Conservation (phyloP, 2,888 invertebrate species). For the Celastrina argiolus region DNA sequence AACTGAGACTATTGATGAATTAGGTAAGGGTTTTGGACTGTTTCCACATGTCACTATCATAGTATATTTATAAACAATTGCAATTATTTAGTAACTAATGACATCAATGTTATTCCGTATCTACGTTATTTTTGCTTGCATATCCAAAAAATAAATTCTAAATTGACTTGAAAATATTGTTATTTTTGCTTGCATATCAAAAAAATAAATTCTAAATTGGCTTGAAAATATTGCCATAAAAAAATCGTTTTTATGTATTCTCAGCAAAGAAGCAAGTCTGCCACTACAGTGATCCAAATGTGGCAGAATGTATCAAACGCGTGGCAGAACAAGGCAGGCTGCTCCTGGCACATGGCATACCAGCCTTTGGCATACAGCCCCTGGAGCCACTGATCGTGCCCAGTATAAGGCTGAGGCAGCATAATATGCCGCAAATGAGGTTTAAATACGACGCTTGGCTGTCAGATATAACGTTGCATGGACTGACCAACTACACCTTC, state of each 20-base stretch:
- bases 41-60: too few species aligned
- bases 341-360: conserved; percentile 75
- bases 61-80: too few species aligned
- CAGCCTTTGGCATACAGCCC: conserved; percentile 76
- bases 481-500: conserved; percentile 71
- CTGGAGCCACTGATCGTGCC: conserved; percentile 79
- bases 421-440: conserved; percentile 61
- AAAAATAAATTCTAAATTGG: too few species aligned
- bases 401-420: conserved; percentile 77
- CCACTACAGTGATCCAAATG: conserved; percentile 76
- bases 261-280: conserved; percentile 56
- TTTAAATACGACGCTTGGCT: conserved; percentile 77
- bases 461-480: conserved; percentile 62
- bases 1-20: conserved; percentile 40
- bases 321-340: conserved; percentile 73
- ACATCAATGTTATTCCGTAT: too few species aligned
- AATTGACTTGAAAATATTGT: too few species aligned
- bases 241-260: not conserved
- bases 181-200: too few species aligned
- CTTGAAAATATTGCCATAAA: too few species aligned
- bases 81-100: too few species aligned
- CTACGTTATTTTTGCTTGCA: too few species aligned
- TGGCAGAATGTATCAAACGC: conserved; percentile 74
- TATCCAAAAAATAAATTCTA: too few species aligned
- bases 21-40: conserved; percentile 33